Evolutionary conservation across 2,797 vertebrate genomes (phyloP), one percentile per base, ranked within the genome.

Genomic region (Arctocebus calabarensis): DNA sequence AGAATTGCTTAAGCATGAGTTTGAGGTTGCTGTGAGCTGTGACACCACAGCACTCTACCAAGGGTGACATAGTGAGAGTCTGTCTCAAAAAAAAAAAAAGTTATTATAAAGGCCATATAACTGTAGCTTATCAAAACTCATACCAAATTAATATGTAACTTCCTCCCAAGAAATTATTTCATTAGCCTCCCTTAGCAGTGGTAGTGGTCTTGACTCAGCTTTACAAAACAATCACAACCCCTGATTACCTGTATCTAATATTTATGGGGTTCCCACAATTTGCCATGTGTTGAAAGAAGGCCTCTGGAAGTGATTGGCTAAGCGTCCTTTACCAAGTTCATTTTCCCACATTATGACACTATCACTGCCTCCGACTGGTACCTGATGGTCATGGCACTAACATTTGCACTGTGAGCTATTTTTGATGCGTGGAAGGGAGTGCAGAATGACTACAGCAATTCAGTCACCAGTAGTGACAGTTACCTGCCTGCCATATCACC

Each of bases 31-130:
- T 48, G 3, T 48, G 13, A 48, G 48, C 48, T 48, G 48, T 48
- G 48, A 14, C 48, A 14, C 3, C 48, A 48, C 13, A 3, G 48
- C 12, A 13, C 12, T 48, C 48, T 16, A 14, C 13, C 48, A 48
- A 14, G 48, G 48, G 48, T 14, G 48, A 48, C 48, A 48, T 48
- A 48, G 48, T 48, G 48, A 48, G 13, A 48, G 2, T 48, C 14
- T 48, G 48, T 48, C 48, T 48, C 48, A 48, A 48, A 48, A 48
- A 43, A 6, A 6, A 48, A 48, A n/a, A 78, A 81, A 88, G 25
- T 37, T 52, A 95, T 81, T n/a, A 59, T 75, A 32, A 74, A 77
- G 81, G 90, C 9, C 17, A 75, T 13, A 83, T n/a, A 92, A 40
- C 59, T 64, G 14, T 73, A 52, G 19, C 40, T 66, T 95, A 52